Percentiles rank a stretch among this genome's conserved stretches.
Evolutionary conservation across 2,113 vertebrate genomes (phyloP).

Genomic region (Platichthys flesus): DNA sequence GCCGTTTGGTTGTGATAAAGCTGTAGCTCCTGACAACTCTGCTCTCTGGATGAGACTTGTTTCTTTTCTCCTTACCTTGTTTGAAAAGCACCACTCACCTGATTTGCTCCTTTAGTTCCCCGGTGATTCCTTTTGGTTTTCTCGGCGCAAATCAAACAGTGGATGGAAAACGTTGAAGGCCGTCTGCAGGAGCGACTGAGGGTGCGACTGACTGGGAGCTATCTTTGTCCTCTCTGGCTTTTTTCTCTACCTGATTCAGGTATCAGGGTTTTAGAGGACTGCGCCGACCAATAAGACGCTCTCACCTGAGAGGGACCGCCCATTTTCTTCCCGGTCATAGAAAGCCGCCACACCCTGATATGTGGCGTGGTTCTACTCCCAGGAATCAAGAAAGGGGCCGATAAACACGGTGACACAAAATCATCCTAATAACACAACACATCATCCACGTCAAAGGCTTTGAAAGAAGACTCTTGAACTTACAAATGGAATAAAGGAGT

Average conservation of each 20-base stretch:
- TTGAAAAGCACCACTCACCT: constrained; percentile 61
- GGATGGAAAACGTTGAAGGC: constrained; percentile 4
- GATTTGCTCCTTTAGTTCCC: constrained; percentile 14
- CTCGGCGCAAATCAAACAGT: constrained; percentile 13
- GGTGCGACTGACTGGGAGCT: constrained; percentile 42
- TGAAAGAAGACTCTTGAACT: constrained; percentile 13
- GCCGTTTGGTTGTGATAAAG: background rate
- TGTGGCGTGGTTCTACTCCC: constrained; percentile 32
- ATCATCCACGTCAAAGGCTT: constrained; percentile 28
- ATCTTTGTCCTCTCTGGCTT: constrained; percentile 71
- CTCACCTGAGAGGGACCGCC: constrained; percentile 64
- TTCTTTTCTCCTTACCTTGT: constrained; percentile 35
- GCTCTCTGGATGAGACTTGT: constrained; percentile 4
- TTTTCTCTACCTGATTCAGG: constrained; percentile 82
- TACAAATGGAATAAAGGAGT: constrained; percentile 45
- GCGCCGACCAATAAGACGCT: constrained; percentile 71
- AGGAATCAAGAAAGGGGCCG: background rate
- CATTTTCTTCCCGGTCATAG: constrained; percentile 46
- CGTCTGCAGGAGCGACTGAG: background rate
- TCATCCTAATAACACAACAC: background rate
- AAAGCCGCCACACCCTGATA: constrained; percentile 78
- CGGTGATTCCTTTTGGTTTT: constrained; percentile 5
- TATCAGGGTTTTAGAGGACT: constrained; percentile 75
- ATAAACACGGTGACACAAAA: background rate
- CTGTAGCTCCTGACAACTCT: constrained; percentile 6